These are phyloP conservation scores for Hypsibius dujardini DNA, from an alignment of 1,140 invertebrate species.

Conservation along the genomic window DNA sequence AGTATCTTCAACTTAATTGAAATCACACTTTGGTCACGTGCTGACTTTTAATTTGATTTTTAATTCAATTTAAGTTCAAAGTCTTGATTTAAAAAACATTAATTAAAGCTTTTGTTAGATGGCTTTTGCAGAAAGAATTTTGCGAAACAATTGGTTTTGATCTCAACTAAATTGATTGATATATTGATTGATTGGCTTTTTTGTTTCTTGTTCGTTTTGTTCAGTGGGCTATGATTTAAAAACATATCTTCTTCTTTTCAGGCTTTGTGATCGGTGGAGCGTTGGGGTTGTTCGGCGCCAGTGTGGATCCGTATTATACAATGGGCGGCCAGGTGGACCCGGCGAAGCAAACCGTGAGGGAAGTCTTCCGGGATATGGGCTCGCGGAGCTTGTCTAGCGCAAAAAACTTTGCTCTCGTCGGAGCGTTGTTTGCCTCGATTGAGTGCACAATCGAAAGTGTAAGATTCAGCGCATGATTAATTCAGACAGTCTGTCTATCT, in stretches of 20 bases:
- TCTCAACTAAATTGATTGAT: conserved; percentile 20
- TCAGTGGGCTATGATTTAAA: too few species aligned
- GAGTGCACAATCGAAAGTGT: conserved; percentile 81
- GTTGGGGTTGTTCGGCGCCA: conserved; percentile 83
- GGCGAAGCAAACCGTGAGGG: conserved; percentile 59
- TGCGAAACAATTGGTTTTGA: conserved; percentile 17
- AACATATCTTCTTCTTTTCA: too few species aligned
- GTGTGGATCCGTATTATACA: conserved; percentile 70
- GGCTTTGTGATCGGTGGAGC: conserved; percentile 81
- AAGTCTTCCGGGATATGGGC: conserved; percentile 80
- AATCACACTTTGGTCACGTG: too few species aligned
- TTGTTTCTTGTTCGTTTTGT: too few species aligned
- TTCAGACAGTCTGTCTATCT: too few species aligned
- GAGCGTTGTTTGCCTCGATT: conserved; percentile 71
- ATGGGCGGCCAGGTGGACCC: conserved; percentile 44
- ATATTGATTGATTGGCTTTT: conserved; percentile 22
- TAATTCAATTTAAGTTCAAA: too few species aligned
- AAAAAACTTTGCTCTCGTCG: conserved; percentile 91
- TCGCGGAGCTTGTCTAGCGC: conserved; percentile 70
- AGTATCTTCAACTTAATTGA: too few species aligned
- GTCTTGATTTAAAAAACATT: too few species aligned
- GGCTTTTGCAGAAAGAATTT: conserved; percentile 18
- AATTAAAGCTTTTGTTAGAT: too few species aligned
- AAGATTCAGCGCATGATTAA: too few species aligned
- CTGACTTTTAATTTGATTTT: too few species aligned